Conservation (phyloP, 1,140 invertebrate genomes). For the Leucophenga varia region DNA sequence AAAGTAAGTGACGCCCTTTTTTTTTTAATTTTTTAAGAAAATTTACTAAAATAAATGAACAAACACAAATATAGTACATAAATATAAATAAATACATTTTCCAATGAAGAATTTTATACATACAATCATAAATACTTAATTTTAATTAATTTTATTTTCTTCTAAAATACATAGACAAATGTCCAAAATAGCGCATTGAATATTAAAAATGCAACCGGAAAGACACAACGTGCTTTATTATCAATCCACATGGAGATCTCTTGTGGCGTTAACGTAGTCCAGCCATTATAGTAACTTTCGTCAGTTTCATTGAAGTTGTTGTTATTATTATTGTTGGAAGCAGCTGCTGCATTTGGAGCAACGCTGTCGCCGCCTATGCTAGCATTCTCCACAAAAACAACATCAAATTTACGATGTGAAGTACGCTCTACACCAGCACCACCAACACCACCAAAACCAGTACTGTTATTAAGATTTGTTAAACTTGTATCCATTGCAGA, state of each 20-base stretch:
- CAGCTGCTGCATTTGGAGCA: constrained; percentile 9
- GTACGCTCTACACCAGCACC: too few species aligned
- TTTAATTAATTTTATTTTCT: too few species aligned
- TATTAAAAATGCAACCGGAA: constrained; percentile 75
- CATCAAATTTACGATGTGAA: constrained; percentile 25
- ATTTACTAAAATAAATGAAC: too few species aligned
- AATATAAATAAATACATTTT: too few species aligned
- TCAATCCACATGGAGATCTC: constrained; percentile 87
- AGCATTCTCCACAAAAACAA: constrained; percentile 34
- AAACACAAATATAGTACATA: too few species aligned
- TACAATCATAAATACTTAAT: too few species aligned
- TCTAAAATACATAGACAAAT: constrained; percentile 64
- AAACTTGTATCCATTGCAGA: too few species aligned
- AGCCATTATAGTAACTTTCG: constrained; percentile 56
- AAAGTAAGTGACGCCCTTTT: too few species aligned
- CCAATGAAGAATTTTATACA: too few species aligned
- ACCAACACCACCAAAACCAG: too few species aligned
- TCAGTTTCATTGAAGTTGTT: constrained; percentile 12
- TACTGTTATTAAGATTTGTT: too few species aligned
- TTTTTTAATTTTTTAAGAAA: too few species aligned
- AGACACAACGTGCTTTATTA: constrained; percentile 70
- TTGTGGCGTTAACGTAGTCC: constrained; percentile 83
- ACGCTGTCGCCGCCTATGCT: constrained; percentile 5
- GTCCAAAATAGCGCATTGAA: constrained; percentile 87
- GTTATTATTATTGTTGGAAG: constrained; percentile 19